Percentiles rank a stretch among this genome's conserved stretches.
phyloP scores from a whole-genome alignment of 2,797 vertebrate species.

The Sebastes kiyomatsui region DNA sequence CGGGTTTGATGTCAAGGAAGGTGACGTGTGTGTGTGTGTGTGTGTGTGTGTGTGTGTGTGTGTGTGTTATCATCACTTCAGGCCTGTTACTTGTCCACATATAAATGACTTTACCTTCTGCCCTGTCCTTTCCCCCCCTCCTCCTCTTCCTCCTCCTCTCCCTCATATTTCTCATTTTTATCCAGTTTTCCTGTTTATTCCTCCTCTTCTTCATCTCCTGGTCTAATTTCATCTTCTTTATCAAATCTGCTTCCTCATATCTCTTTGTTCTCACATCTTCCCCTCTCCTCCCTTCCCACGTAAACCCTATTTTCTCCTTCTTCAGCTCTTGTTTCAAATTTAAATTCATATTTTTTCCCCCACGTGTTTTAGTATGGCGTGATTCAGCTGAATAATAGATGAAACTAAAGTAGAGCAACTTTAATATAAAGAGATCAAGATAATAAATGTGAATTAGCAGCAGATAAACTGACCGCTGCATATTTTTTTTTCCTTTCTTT shows the following conservation, averaged over 20 bases:
- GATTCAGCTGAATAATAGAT: not conserved
- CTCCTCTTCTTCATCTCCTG: too few species aligned
- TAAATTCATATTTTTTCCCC: not conserved
- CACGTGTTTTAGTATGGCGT: not conserved
- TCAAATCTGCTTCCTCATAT: not conserved
- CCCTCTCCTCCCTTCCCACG: not conserved
- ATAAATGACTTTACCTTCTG: constrained; percentile 27
- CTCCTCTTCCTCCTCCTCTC: not conserved
- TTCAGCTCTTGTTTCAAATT: not conserved
- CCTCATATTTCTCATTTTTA: not conserved
- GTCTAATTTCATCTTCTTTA: not conserved
- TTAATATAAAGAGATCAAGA: not conserved
- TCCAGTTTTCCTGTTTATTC: not conserved
- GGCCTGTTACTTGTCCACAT: constrained; percentile 11
- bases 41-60: constrained; percentile 29
- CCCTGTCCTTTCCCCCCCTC: not conserved
- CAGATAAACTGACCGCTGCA: not conserved
- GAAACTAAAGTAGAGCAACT: not conserved
- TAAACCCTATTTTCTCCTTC: not conserved
- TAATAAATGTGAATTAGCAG: not conserved
- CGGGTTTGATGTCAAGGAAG: constrained; percentile 47
- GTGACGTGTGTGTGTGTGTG: constrained; percentile 26
- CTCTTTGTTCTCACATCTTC: not conserved
- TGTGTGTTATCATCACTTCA: constrained; percentile 7
- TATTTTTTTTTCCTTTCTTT: not conserved